Percentiles rank a stretch among this genome's conserved stretches.
Conservation (phyloP, 1,140 invertebrate species). For the Nasonia giraulti region DNA sequence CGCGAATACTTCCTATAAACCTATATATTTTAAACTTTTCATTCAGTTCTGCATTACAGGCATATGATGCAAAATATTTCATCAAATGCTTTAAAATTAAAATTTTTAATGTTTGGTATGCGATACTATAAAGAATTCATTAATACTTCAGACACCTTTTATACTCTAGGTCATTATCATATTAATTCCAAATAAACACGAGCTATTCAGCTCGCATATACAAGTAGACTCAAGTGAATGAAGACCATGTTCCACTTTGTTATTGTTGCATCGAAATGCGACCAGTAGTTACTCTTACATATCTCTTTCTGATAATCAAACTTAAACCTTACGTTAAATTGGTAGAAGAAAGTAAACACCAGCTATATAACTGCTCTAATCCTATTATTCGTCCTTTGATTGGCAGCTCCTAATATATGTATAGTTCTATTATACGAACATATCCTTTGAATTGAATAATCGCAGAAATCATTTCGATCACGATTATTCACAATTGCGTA, state of each 20-base stretch:
- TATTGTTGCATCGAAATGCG: slow-evolving; percentile 3
- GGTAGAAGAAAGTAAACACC: neutral
- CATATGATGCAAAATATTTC: neutral
- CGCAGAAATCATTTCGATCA: too few relatives aligned
- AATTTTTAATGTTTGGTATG: neutral
- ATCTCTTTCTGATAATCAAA: neutral
- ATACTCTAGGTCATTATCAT: neutral
- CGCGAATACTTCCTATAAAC: too few relatives aligned
- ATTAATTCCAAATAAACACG: neutral
- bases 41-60: neutral
- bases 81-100: too few relatives aligned
- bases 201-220: neutral
- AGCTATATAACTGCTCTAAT: neutral
- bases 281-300: neutral
- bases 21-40: neutral
- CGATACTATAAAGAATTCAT: slow-evolving; percentile 4
- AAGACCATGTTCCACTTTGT: neutral
- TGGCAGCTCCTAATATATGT: too few relatives aligned
- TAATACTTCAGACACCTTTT: neutral
- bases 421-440: too few relatives aligned
- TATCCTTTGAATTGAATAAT: too few relatives aligned
- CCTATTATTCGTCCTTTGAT: neutral
- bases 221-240: neutral
- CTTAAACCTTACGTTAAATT: neutral
- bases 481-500: too few relatives aligned